Percentiles rank a stretch among this genome's conserved stretches.
These are phyloP conservation scores for Nylanderia fulva DNA, from an alignment of 1,140 invertebrate genomes.

Conservation along the genomic window DNA sequence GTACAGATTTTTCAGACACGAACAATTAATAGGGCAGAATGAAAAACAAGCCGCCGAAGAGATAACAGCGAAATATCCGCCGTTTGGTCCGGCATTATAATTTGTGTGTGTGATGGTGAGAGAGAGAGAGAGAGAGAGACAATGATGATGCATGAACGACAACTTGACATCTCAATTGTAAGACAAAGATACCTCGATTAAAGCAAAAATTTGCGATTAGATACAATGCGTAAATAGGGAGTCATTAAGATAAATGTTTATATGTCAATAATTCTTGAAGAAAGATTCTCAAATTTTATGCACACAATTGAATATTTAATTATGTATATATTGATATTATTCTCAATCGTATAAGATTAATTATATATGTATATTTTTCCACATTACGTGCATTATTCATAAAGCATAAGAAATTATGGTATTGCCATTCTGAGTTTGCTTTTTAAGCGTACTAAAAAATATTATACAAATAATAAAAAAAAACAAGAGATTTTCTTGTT, in stretches of 20 bases:
- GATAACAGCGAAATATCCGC: slow-evolving; percentile 75
- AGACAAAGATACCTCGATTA: slow-evolving; percentile 49
- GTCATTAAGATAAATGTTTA: neutral
- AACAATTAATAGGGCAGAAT: slow-evolving; percentile 81
- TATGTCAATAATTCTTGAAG: neutral
- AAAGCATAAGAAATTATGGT: neutral
- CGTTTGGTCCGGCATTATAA: slow-evolving; percentile 70
- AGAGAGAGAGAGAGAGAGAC: no score
- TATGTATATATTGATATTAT: neutral
- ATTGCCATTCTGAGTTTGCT: neutral
- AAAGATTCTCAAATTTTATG: neutral
- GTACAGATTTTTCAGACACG: slow-evolving; percentile 75
- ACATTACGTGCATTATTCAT: neutral
- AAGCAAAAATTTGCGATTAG: slow-evolving; percentile 30
- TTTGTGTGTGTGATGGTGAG: slow-evolving; percentile 61
- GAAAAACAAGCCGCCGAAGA: slow-evolving; percentile 80
- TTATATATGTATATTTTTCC: neutral
- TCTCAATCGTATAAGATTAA: neutral
- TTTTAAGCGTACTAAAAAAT: neutral
- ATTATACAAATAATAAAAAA: neutral
- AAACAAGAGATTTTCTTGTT: neutral
- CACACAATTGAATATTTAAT: slow-evolving; percentile 2
- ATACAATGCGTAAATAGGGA: neutral
- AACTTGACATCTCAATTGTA: slow-evolving; percentile 67
- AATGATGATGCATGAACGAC: slow-evolving; percentile 15